Base-by-base conservation (phyloP, 1,140 invertebrate species). In the Mesaphorura yosii region DNA sequence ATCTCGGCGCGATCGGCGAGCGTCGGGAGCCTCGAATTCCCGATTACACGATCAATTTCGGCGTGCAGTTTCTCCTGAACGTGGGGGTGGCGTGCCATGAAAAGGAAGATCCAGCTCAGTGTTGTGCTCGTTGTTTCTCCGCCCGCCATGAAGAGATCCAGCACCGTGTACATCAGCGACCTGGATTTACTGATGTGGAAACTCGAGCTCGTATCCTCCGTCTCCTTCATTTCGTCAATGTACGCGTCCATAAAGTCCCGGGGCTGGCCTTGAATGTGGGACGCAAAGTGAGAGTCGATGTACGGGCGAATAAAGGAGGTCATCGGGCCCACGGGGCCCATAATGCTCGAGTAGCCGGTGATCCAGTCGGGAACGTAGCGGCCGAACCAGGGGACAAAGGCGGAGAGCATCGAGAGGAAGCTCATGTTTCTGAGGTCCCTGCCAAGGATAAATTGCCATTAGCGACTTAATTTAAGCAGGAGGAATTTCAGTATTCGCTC, bases 131-230 rank as follows among this genome's bases (percentile, higher is more conserved):
- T 39, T 3, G 48, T 50, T 40, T 50, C 48, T 0, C 83, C 82
- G 1, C 84, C 85, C 22, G 83, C 85, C 4, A 28, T n/a, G 31
- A 34, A 34, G n/a, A 34, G 31, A n/a, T 34, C 31, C 10, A 34
- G 31, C 31, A 34, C 10, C 10, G n/a, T n/a, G 31, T 10, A 10
- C 10, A 34, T 10, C 10, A 34, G 31, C 31, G 31, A 34, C 31
- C n/a, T n/a, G n/a, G n/a, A n/a, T n/a, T n/a, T n/a, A n/a, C n/a
- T n/a, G n/a, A n/a, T 34, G n/a, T 34, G 31, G n/a, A 34, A 34
- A 34, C 31, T 34, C 31, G 31, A 34, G n/a, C n/a, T n/a, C 31
- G 31, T 10, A n/a, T 57, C 51, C 12, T 22, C 45, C 1, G 55
- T 57, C n/a, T 57, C 31, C 14, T 53, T 38, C 6, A 49, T 27